A percentile compares a stretch with the other conserved stretches of the same genome.
phyloP scores from a whole-genome alignment of 2,888 invertebrate species.

The Diaprepes abbreviatus region DNA sequence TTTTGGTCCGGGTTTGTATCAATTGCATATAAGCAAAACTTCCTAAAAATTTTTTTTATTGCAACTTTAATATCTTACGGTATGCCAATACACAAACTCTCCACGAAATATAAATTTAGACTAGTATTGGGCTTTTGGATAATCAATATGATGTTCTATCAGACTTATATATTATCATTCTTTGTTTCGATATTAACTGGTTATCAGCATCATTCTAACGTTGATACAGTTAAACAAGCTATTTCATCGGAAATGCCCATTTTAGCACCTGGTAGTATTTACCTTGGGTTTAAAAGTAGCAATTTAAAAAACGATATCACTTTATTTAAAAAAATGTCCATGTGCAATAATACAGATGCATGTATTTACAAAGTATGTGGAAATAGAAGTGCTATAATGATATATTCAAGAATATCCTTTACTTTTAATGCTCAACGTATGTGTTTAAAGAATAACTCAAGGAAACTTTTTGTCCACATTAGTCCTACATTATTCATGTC shows the following conservation, averaged over 20 bases:
- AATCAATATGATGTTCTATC: too few species aligned
- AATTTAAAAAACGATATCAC: background rate
- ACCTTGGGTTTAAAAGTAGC: too few species aligned
- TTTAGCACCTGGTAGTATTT: background rate
- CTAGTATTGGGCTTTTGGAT: constrained; percentile 11
- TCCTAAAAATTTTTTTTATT: background rate
- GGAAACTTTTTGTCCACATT: constrained; percentile 6
- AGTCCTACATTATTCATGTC: background rate
- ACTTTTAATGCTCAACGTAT: background rate
- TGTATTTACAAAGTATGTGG: constrained; percentile 17
- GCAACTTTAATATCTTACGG: background rate
- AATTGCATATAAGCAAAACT: constrained; percentile 6
- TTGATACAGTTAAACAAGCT: background rate
- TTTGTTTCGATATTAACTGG: background rate
- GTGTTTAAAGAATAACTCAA: background rate
- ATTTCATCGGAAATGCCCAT: background rate
- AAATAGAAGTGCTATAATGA: background rate
- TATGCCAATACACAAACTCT: background rate
- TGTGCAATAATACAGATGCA: background rate
- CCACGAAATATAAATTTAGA: constrained; percentile 14
- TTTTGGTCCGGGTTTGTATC: constrained; percentile 12
- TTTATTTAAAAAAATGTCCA: constrained; percentile 5
- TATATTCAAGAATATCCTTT: background rate
- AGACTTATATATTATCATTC: background rate
- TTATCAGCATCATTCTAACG: background rate